A percentile compares a stretch with the other conserved stretches of the same genome.
These are phyloP conservation scores for Ia io DNA, from an alignment of 2,113 vertebrate genomes.

Conservation along the genomic window DNA sequence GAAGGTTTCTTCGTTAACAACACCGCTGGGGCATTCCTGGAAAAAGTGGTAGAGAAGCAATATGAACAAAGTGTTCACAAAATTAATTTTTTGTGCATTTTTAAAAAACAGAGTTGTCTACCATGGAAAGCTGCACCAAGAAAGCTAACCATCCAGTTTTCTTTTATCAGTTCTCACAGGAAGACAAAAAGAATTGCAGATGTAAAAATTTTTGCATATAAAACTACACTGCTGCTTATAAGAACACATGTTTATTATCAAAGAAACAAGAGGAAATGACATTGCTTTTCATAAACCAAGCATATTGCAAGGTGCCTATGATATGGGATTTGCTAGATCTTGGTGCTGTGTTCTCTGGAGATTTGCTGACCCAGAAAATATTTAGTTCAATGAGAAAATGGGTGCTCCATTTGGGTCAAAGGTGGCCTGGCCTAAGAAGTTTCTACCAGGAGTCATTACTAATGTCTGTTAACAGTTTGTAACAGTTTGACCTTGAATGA, in stretches of 20 bases:
- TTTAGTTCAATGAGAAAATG: background rate
- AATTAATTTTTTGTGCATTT: slow-evolving; percentile 30
- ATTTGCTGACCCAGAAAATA: background rate
- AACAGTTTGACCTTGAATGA: background rate
- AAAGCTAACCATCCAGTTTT: background rate
- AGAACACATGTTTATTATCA: background rate
- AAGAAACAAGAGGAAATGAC: background rate
- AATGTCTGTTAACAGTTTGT: background rate
- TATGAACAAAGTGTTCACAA: slow-evolving; percentile 46
- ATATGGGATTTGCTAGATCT: background rate
- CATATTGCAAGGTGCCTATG: background rate
- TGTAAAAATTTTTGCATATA: background rate
- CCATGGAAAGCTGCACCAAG: background rate
- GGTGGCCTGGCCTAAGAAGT: background rate
- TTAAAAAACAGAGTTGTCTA: slow-evolving; percentile 1
- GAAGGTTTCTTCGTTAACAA: slow-evolving; percentile 98
- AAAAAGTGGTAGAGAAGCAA: slow-evolving; percentile 65
- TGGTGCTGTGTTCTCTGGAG: background rate
- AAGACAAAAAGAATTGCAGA: background rate
- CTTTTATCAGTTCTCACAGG: background rate
- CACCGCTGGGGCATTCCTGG: slow-evolving; percentile 96
- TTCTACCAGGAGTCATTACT: background rate
- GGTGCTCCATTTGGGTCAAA: background rate
- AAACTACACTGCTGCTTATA: background rate
- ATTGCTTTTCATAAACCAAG: background rate